Conservation (phyloP, 2,888 invertebrate genomes). For the Bimastos eiseni region DNA sequence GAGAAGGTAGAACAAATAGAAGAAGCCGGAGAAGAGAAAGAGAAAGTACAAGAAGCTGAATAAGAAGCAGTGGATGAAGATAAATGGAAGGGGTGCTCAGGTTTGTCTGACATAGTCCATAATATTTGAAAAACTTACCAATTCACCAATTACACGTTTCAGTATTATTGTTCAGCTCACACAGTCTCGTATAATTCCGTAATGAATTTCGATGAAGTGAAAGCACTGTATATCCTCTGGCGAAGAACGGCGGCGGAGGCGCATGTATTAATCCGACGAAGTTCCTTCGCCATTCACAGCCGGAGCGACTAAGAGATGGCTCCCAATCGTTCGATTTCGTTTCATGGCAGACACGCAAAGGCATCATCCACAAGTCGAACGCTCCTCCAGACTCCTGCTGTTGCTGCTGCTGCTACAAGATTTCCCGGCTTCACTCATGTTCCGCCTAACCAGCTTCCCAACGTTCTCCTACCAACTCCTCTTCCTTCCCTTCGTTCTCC, state of each 20-base stretch:
- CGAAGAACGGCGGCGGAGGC: background rate
- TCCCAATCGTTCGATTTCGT: background rate
- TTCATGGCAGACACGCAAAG: background rate
- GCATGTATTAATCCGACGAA: background rate
- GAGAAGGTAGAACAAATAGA: too few species aligned
- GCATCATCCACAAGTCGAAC: background rate
- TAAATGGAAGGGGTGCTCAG: too few species aligned
- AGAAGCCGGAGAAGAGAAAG: too few species aligned
- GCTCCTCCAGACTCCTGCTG: background rate
- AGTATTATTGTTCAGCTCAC: background rate
- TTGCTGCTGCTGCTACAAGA: too few species aligned
- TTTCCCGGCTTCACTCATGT: background rate
- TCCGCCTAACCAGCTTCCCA: background rate
- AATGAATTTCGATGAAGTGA: constrained; percentile 13
- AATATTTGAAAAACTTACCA: background rate
- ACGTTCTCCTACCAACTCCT: background rate
- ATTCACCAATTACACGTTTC: background rate
- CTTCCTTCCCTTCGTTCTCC: background rate
- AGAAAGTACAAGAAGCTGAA: too few species aligned
- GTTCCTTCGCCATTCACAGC: background rate
- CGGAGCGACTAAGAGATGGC: background rate
- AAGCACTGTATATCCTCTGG: background rate
- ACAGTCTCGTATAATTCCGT: background rate
- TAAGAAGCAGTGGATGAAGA: too few species aligned
- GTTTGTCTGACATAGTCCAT: background rate